A percentile compares a stretch with the other conserved stretches of the same genome.
phyloP scores from a whole-genome alignment of 2,888 invertebrate genomes.

The Catocala fraxini region DNA sequence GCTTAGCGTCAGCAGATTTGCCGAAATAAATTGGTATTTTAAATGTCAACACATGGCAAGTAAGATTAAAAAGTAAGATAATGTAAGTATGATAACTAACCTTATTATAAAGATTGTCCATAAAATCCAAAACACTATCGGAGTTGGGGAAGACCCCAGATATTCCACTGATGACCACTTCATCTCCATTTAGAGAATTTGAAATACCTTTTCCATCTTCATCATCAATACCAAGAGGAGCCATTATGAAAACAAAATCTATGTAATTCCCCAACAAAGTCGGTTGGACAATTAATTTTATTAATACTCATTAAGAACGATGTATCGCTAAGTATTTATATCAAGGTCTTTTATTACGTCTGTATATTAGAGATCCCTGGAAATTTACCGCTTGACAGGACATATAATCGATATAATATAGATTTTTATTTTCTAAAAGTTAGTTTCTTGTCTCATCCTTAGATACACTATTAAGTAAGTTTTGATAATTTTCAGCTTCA shows the following conservation, averaged over 20 bases:
- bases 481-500: no score
- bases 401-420: no score
- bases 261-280: not conserved
- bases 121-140: slow-evolving; percentile 89
- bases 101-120: slow-evolving; percentile 89
- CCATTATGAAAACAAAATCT: slow-evolving; percentile 6
- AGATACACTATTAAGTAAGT: no score
- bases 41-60: no score
- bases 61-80: not conserved
- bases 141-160: slow-evolving; percentile 91
- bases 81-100: slow-evolving; percentile 65
- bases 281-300: slow-evolving; percentile 1
- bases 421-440: no score
- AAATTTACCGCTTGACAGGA: no score
- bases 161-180: slow-evolving; percentile 88
- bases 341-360: slow-evolving; percentile 6
- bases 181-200: slow-evolving; percentile 68
- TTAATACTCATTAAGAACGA: not conserved
- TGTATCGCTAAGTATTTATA: slow-evolving; percentile 2
- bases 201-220: slow-evolving; percentile 1
- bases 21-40: no score
- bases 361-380: slow-evolving; percentile 11
- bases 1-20: no score
- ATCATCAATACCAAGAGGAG: not conserved
- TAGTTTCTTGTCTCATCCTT: no score